Conservation (phyloP, 2,888 invertebrate species). For the Therioaphis trifolii region DNA sequence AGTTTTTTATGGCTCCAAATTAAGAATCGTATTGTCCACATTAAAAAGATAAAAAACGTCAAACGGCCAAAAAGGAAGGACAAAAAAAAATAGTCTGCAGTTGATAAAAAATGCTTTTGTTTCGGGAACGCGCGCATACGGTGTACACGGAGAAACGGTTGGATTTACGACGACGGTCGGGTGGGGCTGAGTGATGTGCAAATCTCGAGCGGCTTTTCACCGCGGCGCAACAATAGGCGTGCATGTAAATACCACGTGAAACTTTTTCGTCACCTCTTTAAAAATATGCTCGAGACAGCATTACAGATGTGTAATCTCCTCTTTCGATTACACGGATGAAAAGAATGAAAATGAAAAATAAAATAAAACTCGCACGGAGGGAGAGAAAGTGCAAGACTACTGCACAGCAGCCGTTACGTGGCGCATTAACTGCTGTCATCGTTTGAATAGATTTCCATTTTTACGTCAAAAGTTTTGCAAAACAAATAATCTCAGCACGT, state of each 20-base stretch:
- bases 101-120: conserved; percentile 24
- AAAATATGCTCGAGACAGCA: neutral
- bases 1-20: conserved; percentile 12
- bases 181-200: neutral
- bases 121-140: neutral
- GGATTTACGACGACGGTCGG: neutral
- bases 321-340: too few species aligned
- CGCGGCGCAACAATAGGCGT: neutral
- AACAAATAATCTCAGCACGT: neutral
- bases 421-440: too few species aligned
- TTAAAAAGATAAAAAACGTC: neutral
- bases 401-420: too few species aligned
- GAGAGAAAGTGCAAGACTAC: too few species aligned
- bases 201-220: neutral
- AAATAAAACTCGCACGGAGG: too few species aligned
- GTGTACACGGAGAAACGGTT: conserved; percentile 16
- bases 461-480: neutral
- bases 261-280: conserved; percentile 7
- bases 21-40: conserved; percentile 37
- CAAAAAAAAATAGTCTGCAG: neutral
- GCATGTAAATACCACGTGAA: conserved; percentile 20
- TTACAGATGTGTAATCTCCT: too few species aligned
- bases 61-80: neutral
- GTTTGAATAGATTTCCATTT: neutral
- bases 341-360: too few species aligned